Evolutionary conservation across 2,113 vertebrate species (phyloP), one percentile per base, ranked within the genome.

Genomic region (Leptocoma aspasia): DNA sequence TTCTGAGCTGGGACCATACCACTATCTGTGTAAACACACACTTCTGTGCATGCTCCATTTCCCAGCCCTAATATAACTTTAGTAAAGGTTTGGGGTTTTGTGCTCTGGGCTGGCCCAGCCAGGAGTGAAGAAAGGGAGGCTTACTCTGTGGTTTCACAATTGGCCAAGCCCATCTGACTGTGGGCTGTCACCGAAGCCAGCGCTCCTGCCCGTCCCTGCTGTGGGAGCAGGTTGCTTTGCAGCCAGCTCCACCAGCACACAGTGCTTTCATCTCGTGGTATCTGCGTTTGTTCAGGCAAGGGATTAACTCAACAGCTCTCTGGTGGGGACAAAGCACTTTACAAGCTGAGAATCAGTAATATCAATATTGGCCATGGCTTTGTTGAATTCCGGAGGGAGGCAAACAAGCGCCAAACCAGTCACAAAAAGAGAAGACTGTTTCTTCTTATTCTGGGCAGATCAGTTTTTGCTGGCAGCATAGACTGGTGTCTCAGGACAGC

Each of bases 91-190:
- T 90, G 90, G 80, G 79, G 86, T 30, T 88, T 92, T 92, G 66
- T 70, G 71, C 76, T 90, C 89, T 70, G 82, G 85, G 66, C 70
- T 94, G 71, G 82, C 88, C 54, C 37, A 49, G 82, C 18, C 57
- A 81, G 73, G 44, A 85, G 87, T 83, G 90, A 78, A 70, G 90
- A 96, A 94, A 97, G 30, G 59, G 49, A 95, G 72, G 78, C 89
- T 81, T 82, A 44, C 23, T 39, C 72, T 82, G 95, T 75, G 86
- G 77, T 95, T 96, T 92, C 72, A 63, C 93, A 81, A 39, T 42
- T 92, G 91, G 81, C 91, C 73, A 49, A 96, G 33, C 50, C 77
- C 42, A 11, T 91, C 64, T 53, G 23, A 18, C 64, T 84, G 72
- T 7, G 83, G 86, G 89, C 86, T 89, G 72, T 73, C 80, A 16